Evolutionary conservation across 2,888 invertebrate genomes (phyloP), one percentile per base, ranked within the genome.

Genomic region (Hirtodrosophila cameraria): DNA sequence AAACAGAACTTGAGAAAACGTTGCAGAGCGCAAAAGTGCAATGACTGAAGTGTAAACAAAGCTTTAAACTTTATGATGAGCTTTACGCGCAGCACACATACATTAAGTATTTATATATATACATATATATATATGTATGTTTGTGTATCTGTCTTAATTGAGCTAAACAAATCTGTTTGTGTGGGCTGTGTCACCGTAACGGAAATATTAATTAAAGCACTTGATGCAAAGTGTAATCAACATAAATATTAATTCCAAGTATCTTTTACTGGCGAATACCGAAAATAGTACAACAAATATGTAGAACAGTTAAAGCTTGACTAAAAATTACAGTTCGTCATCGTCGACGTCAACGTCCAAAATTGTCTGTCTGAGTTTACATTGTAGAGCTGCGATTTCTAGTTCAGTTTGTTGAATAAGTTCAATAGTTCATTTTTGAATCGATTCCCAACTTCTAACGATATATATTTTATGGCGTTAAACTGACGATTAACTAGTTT

Each of bases 131-230:
- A 11, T 13, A 25, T 12, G 18, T 20, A 38, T 38, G 20, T 20
- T 23, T 36, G 11, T 31, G 8, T 33, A 7, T 43, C n/a, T 35
- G 46, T 16, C 62, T 69, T 68, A 67, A 75, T 66, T 66, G 67
- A 62, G 62, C 65, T 48, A 66, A 73, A 68, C 25, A 36, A 60
- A 53, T 46, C 61, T 42, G 27, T 20, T 20, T 18, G 46, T 8
- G 16, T 25, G 33, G 16, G 8, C 41, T 54, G 33, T 52, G 65
- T 57, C 38, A 48, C 25, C 42, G 42, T 49, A 63, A 70, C 84
- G 81, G 81, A 82, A 71, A 71, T 66, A 66, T 73, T 73, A 84
- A 82, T 82, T 82, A 75, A 84, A 75, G 58, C 58, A 73, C 78
- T 75, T 78, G 67, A 64, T 31, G 61, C n/a, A 54, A 15, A 31